Evolutionary conservation across 2,797 vertebrate genomes (phyloP), one percentile per base, ranked within the genome.

Genomic region (Acropternis orthonyx): DNA sequence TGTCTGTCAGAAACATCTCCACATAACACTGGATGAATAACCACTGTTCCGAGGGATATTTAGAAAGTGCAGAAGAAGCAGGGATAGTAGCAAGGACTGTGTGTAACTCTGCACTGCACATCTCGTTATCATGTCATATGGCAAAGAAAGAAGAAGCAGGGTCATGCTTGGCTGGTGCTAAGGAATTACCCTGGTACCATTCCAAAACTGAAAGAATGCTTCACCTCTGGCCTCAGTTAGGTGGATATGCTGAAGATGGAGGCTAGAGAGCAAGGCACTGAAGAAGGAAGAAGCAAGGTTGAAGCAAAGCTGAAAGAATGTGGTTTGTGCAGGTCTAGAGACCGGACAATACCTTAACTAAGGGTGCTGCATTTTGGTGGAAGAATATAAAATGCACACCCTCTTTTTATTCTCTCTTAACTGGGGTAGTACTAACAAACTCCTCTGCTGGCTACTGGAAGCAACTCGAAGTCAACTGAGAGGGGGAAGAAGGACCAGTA

Each of bases 261-360:
- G 32, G 24, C 30, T 23, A 49, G 26, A 28, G 20, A 59, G 22
- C 56, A 78, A 46, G 66, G 26, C 54, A 28, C 23, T 65, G 73
- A 77, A 74, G 49, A 75, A 88, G 15, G 34, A 71, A 44, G 75
- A 63, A 91, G 49, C 32, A 56, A 71, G 28, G 41, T 28, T 3
- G 63, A 94, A 75, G 46, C 66, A 92, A 58, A 83, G 54, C 62
- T 65, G 46, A 86, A 94, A 61, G 56, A 94, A 72, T 69, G 82
- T 43, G 11, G 19, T 84, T 87, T 0, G 1, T 86, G 58, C 74
- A 65, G n/a, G 11, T 55, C 62, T 88, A 32, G 46, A 75, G 52
- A 72, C 27, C 55, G 62, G 77, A 39, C 84, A 54, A 54, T 81
- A 59, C 58, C 39, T 73, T 81, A 88, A 90, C 73, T 55, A 48